Evolutionary conservation across 2,888 invertebrate species (phyloP).

Genomic region (Acanthosepion esculentum): DNA sequence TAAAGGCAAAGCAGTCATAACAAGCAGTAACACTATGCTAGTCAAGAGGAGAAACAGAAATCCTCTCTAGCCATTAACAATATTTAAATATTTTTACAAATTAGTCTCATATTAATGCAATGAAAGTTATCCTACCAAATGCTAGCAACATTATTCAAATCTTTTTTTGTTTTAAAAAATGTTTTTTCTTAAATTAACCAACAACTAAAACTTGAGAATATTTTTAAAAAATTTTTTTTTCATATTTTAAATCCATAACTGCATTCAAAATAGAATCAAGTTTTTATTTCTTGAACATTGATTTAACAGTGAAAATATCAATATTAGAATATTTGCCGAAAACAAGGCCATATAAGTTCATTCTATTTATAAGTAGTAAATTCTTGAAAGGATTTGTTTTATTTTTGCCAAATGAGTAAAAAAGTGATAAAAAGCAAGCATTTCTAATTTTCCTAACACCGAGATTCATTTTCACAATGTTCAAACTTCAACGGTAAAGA

Average conservation of each 20-base stretch:
- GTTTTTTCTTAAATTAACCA: too few relatives aligned
- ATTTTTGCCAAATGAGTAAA: too few relatives aligned
- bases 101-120: not conserved
- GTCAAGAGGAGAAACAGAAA: not conserved
- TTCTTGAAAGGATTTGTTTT: not conserved
- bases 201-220: too few relatives aligned
- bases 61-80: not conserved
- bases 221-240: too few relatives aligned
- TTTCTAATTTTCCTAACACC: too few relatives aligned
- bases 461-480: too few relatives aligned
- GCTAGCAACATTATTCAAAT: not conserved
- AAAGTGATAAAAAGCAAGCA: too few relatives aligned
- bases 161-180: not conserved
- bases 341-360: not conserved
- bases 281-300: too few relatives aligned
- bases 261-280: too few relatives aligned
- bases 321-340: not conserved
- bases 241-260: too few relatives aligned
- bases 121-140: not conserved
- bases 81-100: too few relatives aligned
- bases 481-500: not conserved
- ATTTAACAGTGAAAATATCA: too few relatives aligned
- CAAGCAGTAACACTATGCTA: not conserved
- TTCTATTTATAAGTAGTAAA: not conserved
- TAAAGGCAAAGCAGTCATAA: not conserved